Percentiles rank a stretch among this genome's conserved stretches.
Evolutionary conservation across 2,797 vertebrate genomes (phyloP).

Genomic region (Poecilia picta): DNA sequence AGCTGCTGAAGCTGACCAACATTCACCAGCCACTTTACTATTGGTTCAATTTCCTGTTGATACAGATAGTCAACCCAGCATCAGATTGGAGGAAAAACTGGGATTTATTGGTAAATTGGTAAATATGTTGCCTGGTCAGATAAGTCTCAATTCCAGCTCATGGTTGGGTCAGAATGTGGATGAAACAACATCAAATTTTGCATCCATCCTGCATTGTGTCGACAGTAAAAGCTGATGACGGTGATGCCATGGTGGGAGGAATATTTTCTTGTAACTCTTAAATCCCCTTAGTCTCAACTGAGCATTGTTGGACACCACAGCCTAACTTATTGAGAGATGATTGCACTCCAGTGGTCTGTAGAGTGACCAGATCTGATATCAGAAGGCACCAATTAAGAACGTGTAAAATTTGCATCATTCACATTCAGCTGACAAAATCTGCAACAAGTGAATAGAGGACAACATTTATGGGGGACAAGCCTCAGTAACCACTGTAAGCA

Average conservation of each 20-base stretch:
- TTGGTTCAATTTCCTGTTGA: background rate
- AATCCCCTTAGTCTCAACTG: background rate
- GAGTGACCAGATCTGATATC: background rate
- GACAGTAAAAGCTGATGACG: background rate
- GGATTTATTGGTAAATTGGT: background rate
- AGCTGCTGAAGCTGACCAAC: background rate
- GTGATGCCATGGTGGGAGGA: background rate
- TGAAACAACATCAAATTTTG: background rate
- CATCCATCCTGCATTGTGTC: background rate
- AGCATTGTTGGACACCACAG: background rate
- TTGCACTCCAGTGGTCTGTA: background rate
- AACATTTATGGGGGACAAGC: background rate
- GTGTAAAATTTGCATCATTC: background rate
- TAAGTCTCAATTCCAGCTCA: too few relatives aligned
- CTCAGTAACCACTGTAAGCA: background rate
- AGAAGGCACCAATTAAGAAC: background rate
- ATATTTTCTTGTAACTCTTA: background rate
- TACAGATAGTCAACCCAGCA: background rate
- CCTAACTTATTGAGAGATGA: background rate
- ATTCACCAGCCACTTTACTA: background rate
- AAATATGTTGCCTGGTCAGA: too few relatives aligned
- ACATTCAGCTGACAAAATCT: background rate
- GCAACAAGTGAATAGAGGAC: background rate
- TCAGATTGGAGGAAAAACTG: background rate
- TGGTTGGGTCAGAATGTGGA: background rate